A percentile compares a stretch with the other conserved stretches of the same genome.
phyloP scores from a whole-genome alignment of 2,888 invertebrate genomes.

The Panzeria rudis region DNA sequence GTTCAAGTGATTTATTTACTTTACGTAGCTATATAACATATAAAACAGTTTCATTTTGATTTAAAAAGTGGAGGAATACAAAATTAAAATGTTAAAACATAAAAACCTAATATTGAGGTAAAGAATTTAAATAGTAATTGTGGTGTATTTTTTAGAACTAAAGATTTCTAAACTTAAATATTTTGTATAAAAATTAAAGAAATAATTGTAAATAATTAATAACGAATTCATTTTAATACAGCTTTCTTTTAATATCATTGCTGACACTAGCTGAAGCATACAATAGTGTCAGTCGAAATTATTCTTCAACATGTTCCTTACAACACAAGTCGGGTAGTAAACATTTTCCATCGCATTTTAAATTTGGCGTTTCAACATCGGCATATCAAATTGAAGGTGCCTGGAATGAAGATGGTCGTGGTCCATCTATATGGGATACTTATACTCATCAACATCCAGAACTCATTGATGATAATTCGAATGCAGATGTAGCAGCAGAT shows the following conservation, averaged over 20 bases:
- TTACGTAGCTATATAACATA: neutral
- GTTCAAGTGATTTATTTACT: conserved; percentile 7
- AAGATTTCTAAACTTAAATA: no score
- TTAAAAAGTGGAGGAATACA: neutral
- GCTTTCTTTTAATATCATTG: conserved; percentile 11
- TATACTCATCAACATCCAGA: conserved; percentile 80
- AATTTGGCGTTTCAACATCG: conserved; percentile 78
- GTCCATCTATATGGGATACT: conserved; percentile 85
- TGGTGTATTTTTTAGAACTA: no score
- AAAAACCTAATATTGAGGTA: conserved; percentile 20
- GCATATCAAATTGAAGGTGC: conserved; percentile 79
- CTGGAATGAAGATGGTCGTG: conserved; percentile 83
- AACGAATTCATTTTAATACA: conserved; percentile 1
- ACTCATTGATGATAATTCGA: conserved; percentile 83
- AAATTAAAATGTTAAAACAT: neutral
- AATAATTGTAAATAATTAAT: neutral
- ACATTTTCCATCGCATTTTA: conserved; percentile 76
- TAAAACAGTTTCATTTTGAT: conserved; percentile 19
- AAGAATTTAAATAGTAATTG: neutral
- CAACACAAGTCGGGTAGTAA: conserved; percentile 66
- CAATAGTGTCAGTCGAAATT: neutral
- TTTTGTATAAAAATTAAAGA: neutral
- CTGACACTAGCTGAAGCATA: neutral
- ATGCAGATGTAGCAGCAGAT: conserved; percentile 86
- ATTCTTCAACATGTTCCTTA: conserved; percentile 59